These are phyloP conservation scores for Asteroscopus sphinx DNA, from an alignment of 2,888 invertebrate genomes.

Conservation along the genomic window DNA sequence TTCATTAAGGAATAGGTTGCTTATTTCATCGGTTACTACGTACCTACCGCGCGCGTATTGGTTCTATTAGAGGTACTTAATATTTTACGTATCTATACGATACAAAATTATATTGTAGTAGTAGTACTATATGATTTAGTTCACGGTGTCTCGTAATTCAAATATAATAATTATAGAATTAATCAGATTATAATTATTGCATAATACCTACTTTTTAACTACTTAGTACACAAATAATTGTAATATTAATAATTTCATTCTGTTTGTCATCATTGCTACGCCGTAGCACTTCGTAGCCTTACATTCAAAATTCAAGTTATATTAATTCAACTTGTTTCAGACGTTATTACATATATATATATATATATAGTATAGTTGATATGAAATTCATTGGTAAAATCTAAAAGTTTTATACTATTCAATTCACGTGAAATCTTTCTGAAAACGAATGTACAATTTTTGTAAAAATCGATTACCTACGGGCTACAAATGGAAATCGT, in stretches of 20 bases:
- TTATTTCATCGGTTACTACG: constrained; percentile 20
- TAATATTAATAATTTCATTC: neutral
- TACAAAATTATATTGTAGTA: no score
- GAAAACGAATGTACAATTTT: constrained; percentile 32
- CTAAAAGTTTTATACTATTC: constrained; percentile 8
- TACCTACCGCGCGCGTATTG: constrained; percentile 9
- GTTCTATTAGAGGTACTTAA: constrained; percentile 13
- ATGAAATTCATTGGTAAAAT: no score
- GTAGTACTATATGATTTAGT: no score
- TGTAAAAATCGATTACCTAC: constrained; percentile 32
- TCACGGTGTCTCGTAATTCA: no score
- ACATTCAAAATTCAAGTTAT: no score
- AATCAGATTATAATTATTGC: no score
- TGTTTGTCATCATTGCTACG: constrained; percentile 16
- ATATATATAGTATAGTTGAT: no score
- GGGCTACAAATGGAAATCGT: constrained; percentile 35
- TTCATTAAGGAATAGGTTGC: constrained; percentile 35
- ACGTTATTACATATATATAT: neutral
- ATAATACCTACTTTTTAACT: neutral
- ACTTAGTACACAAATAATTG: neutral
- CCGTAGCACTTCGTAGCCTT: constrained; percentile 31
- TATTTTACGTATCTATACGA: constrained; percentile 3
- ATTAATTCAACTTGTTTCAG: neutral
- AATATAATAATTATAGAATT: no score
- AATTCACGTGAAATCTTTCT: constrained; percentile 22